Evolutionary conservation across 2,113 vertebrate genomes (phyloP).

Genomic region (Promerops cafer): DNA sequence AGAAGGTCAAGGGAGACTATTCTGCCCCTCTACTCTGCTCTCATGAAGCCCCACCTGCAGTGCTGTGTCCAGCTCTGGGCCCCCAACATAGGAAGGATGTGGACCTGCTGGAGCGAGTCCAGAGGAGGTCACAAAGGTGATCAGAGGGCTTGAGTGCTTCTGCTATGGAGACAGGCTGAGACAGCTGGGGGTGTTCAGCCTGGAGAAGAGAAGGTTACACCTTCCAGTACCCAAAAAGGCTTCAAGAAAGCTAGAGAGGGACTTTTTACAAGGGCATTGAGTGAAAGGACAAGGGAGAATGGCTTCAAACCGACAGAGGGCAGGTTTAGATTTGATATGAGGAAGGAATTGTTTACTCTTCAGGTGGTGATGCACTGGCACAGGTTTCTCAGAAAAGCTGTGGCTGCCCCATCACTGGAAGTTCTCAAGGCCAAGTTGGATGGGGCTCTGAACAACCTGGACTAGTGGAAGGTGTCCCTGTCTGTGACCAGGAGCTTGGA

Average conservation of each 20-base stretch:
- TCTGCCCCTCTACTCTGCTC: neutral
- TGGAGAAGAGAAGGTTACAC: neutral
- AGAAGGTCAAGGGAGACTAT: neutral
- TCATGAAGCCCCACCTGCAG: neutral
- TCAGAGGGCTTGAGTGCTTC: neutral
- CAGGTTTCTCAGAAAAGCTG: neutral
- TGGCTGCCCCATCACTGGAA: neutral
- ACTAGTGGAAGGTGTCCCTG: neutral
- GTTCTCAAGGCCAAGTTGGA: neutral
- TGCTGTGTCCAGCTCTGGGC: neutral
- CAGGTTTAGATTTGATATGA: neutral
- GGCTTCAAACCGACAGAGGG: neutral
- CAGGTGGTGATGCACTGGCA: neutral
- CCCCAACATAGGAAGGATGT: neutral
- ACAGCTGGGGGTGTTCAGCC: neutral
- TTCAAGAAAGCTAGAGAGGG: neutral
- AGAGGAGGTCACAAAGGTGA: neutral
- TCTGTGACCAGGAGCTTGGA: fast-evolving
- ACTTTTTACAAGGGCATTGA: neutral
- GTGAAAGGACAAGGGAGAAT: neutral
- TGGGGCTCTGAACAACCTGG: neutral
- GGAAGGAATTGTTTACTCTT: neutral
- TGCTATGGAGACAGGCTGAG: neutral
- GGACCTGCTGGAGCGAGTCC: neutral
- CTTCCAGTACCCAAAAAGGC: neutral